Base-by-base conservation (phyloP, 1,140 invertebrate genomes). In the Glossosoma conforme region DNA sequence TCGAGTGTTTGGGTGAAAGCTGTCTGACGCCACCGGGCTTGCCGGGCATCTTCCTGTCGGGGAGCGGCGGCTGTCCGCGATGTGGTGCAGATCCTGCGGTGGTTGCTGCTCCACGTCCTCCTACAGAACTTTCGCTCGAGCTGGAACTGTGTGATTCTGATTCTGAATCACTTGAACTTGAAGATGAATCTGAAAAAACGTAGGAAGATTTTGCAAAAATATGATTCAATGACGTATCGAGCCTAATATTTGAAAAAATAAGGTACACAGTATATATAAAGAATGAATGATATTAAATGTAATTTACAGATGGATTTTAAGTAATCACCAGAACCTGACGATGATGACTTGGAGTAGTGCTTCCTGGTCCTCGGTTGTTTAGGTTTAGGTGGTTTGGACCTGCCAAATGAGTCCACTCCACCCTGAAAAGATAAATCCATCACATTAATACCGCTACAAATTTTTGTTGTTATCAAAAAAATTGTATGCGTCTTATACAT, bases 121-220 rank as follows among this genome's bases (percentile, higher is more conserved):
- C 0, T 66, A 25, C 28, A 18, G 69, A 74, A 44, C 71, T 76
- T 36, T 72, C 71, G 49, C 74, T 76, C 6, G 75, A 74, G 11
- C 72, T 74, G 8, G 77, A 78, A 50, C 76, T 76, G 8, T 66
- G 68, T n/a, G 76, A 74, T 44, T 72, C 73, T 50, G 74, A 78
- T 49, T 78, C 76, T 3, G 78, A 79, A 22, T 69, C 72, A 53
- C 72, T 74, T 0, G 76, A 77, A 9, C 74, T 74, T 9, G 77
- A 74, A 10, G 76, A 77, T 11, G 71, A 68, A 42, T 72, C 71
- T 74, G 51, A 13, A 54, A 52, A 2, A 14, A 9, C n/a, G 13
- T 11, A 43, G 15, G 10, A 21, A 11, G 1, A 25, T 14, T 51
- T 2, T 17, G 8, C 11, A 36, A 35, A 24, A 2, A n/a, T 14